Base-by-base conservation (phyloP, 2,888 invertebrate species). In the Mellilla xanthometata region DNA sequence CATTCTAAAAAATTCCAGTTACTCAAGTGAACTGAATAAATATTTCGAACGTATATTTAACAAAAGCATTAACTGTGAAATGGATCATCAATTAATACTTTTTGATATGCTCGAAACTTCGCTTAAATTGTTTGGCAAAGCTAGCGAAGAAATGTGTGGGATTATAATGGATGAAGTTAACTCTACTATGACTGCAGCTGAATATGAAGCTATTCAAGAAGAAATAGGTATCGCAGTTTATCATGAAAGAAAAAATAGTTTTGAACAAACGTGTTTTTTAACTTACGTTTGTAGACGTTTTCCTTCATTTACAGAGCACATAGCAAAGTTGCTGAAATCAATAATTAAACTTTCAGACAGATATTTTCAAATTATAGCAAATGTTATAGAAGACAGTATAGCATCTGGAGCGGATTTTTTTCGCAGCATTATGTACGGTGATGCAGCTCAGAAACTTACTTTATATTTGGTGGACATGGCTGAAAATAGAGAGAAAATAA, bases 261-360 rank as follows among this genome's bases (percentile, higher is more conserved):
- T 41, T 12, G 36, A 32, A 9, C 36, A 28, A n/a, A 23, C 38
- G 24, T 47, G 47, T 11, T 8, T 15, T 0, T 13, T 22, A 2
- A 28, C 32, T 7, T 22, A 28, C 3, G 6, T 41, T 2, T 81
- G 78, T 38, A 63, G 66, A 46, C 35, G 54, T 1, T 72, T 58
- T 19, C 76, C 77, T 3, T 64, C 64, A 1, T 70, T 68, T 23
- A 63, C 62, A 2, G 76, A 74, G 46, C 62, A 65, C 12, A 26
- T 65, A 6, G 60, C 60, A 1, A 66, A 70, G 22, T 45, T 76
- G 2, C 13, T 73, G 4, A 58, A 43, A 3, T 62, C 64, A 26
- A 11, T 75, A 22, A 11, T 72, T n/a, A 60, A 54, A 22, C 46
- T 76, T 3, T 22, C 62, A 2, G 60, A 70, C 9, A 6, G 27